Conservation (phyloP, 2,113 vertebrate species). For the Erythrolamprus reginae region DNA sequence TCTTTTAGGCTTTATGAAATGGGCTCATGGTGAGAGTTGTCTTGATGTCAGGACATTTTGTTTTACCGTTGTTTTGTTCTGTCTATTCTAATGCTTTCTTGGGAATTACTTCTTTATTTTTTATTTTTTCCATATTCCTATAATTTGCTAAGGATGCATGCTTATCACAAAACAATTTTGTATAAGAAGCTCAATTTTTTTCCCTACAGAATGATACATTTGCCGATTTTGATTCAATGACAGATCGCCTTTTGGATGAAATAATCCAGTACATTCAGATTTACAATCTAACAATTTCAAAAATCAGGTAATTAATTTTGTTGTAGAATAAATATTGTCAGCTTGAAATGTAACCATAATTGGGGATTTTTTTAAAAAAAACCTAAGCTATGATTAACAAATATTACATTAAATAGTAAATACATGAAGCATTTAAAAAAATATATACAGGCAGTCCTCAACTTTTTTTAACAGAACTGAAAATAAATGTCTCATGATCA, state of each 20-base stretch:
- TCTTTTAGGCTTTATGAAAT: background rate
- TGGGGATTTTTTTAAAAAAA: background rate
- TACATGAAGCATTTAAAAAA: background rate
- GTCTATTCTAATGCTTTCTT: background rate
- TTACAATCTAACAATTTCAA: slow-evolving; percentile 93
- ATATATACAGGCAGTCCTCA: background rate
- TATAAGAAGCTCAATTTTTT: slow-evolving; percentile 54
- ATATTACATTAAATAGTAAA: background rate
- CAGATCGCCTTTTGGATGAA: slow-evolving; percentile 95
- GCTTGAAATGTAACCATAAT: background rate
- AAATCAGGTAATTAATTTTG: slow-evolving; percentile 85
- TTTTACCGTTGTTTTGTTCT: background rate
- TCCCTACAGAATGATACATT: slow-evolving; percentile 93
- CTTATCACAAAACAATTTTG: slow-evolving; percentile 41
- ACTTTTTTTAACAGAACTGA: no score
- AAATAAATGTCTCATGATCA: background rate
- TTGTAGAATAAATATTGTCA: slow-evolving; percentile 26
- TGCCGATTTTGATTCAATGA: slow-evolving; percentile 99
- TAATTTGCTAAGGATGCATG: slow-evolving; percentile 26
- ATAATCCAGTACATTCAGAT: slow-evolving; percentile 98
- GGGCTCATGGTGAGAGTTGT: background rate
- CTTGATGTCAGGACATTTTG: background rate
- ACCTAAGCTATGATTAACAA: background rate
- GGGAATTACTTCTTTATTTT: slow-evolving; percentile 13
- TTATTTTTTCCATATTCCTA: slow-evolving; percentile 22